Conservation (phyloP, 2,797 vertebrate genomes). For the Dendrocincla fuliginosa region DNA sequence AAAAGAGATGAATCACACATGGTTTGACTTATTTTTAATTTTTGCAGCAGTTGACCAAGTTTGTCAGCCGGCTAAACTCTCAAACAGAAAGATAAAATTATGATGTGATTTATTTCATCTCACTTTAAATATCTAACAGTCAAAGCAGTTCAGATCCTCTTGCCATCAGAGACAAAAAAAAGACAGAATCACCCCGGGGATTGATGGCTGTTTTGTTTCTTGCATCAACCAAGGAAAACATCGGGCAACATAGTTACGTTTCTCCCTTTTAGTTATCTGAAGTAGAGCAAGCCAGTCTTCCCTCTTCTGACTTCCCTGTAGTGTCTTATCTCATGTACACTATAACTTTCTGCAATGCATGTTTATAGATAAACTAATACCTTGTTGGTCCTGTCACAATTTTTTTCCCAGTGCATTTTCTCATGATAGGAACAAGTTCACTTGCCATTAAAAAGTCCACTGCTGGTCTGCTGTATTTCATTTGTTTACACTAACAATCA, state of each 20-base stretch:
- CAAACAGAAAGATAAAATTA: neutral
- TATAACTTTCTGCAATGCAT: neutral
- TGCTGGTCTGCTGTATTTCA: neutral
- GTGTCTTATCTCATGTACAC: neutral
- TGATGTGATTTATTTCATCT: neutral
- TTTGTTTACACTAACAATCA: neutral
- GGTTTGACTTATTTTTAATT: neutral
- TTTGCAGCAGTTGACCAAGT: neutral
- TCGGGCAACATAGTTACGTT: neutral
- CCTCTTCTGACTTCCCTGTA: neutral
- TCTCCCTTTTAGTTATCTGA: neutral
- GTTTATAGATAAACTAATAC: neutral
- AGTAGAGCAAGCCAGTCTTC: neutral
- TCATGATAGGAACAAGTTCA: neutral
- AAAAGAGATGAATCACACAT: neutral
- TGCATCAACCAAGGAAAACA: neutral
- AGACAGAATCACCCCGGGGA: neutral
- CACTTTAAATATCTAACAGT: neutral
- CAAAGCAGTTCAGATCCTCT: neutral
- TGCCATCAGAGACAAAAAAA: neutral
- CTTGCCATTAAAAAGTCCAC: neutral
- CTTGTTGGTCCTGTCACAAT: neutral
- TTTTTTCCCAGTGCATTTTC: neutral
- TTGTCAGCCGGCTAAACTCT: neutral
- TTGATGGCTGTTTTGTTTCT: neutral